Percentiles rank a stretch among this genome's conserved stretches.
phyloP scores from a whole-genome alignment of 2,797 vertebrate genomes.

The Acanthis flammea region DNA sequence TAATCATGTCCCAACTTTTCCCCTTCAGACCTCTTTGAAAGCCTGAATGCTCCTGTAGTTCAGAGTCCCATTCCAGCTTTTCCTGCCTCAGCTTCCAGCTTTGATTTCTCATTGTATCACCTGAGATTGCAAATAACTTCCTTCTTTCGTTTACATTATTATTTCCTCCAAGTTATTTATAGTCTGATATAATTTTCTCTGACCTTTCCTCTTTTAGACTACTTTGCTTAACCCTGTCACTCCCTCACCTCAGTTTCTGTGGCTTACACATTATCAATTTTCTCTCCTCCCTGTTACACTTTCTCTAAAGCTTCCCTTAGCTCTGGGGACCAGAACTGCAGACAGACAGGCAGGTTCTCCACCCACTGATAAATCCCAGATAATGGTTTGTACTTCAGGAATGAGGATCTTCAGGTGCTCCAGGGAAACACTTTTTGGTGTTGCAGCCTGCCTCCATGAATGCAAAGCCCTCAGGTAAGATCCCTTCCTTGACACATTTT shows the following conservation, averaged over 20 bases:
- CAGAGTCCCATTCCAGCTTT: background rate
- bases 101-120: background rate
- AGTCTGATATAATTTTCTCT: background rate
- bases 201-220: background rate
- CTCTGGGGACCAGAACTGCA: background rate
- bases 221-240: background rate
- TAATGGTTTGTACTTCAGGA: background rate
- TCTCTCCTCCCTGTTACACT: background rate
- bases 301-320: background rate
- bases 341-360: background rate
- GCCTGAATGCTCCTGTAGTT: background rate
- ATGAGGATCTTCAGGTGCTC: background rate
- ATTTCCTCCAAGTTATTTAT: background rate
- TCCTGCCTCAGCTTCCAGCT: background rate
- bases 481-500: background rate
- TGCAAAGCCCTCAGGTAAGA: background rate
- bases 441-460: background rate
- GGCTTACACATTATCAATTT: background rate
- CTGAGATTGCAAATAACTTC: background rate
- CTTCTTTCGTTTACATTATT: background rate
- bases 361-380: background rate
- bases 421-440: background rate
- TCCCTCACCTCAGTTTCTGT: background rate
- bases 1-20: background rate
- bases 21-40: background rate